Evolutionary conservation across 1,140 invertebrate genomes (phyloP), one percentile per base, ranked within the genome.

Genomic region (Vanessa atalanta): DNA sequence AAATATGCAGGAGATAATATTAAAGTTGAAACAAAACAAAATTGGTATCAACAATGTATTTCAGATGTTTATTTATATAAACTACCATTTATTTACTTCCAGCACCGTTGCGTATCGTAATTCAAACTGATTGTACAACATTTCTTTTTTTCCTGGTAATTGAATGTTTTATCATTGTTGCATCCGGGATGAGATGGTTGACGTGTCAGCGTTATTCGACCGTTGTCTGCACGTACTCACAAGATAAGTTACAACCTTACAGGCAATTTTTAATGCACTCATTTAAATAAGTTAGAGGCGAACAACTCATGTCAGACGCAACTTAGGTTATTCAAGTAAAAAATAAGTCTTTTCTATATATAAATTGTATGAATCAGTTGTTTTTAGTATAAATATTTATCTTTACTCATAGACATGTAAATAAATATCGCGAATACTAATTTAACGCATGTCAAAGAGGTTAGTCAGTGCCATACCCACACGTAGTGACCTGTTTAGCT

Each of bases 81-180:
- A 61, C 12, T 37, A 31, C 6, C 37, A 43, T 43, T 43, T 43
- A 43, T 43, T 37, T 31, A 14, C 26, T 61, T 14, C 23, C 31
- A 26, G 26, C 26, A 43, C 7, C 37, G 37, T 3, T 43, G 37
- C 31, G 8, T 61, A 37, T 31, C 31, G 57, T 61, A 63, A 26
- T 57, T 57, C 65, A 50, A 65, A 63, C 70, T 26, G 53, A 57
- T 48, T 65, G 70, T 70, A 23, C 20, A 70, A 77, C 63, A 74
- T 74, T 60, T 75, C 65, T 78, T 76, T 72, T n/a, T 70, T 75
- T 78, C 73, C 70, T 72, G 70, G 70, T 78, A 78, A 75, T 78
- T 75, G 73, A 72, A 78, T 55, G 70, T 60, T 78, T 75, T 78
- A 72, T 75, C 77, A 68, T 72, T 67, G 57, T 71, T 57, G 70